Evolutionary conservation across 1,140 invertebrate genomes (phyloP).

Genomic region (Araneus ventricosus): DNA sequence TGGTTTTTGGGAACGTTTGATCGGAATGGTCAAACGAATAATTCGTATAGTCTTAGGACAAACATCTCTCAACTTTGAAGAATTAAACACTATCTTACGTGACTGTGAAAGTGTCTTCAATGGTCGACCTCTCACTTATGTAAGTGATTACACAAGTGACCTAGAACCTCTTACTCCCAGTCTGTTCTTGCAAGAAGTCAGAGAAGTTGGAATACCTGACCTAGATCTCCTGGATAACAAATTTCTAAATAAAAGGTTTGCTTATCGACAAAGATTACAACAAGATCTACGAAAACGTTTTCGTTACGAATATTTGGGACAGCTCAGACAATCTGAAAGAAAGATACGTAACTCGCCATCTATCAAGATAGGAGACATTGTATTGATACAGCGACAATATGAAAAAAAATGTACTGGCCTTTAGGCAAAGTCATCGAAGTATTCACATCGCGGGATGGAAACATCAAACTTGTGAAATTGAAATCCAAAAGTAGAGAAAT

Average conservation of each 20-base stretch:
- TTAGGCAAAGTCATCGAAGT: slow-evolving; percentile 1
- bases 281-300: neutral
- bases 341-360: neutral
- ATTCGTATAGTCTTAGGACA: neutral
- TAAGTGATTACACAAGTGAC: slow-evolving; percentile 70
- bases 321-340: no score
- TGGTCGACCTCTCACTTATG: slow-evolving; percentile 54
- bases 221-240: neutral
- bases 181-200: neutral
- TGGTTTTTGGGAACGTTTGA: neutral
- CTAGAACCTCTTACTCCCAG: slow-evolving; percentile 31
- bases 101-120: slow-evolving; percentile 64
- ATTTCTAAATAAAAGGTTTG: no score
- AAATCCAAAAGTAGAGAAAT: neutral
- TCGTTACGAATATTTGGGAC: slow-evolving; percentile 3
- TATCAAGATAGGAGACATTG: slow-evolving; percentile 18
- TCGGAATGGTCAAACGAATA: neutral
- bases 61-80: slow-evolving; percentile 57
- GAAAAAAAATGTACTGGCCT: neutral
- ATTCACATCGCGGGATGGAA: neutral
- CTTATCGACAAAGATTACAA: neutral
- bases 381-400: neutral
- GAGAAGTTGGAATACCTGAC: no score
- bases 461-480: neutral
- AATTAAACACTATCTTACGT: slow-evolving; percentile 52